phyloP scores from a whole-genome alignment of 1,140 invertebrate species.

The Aplysia californica region DNA sequence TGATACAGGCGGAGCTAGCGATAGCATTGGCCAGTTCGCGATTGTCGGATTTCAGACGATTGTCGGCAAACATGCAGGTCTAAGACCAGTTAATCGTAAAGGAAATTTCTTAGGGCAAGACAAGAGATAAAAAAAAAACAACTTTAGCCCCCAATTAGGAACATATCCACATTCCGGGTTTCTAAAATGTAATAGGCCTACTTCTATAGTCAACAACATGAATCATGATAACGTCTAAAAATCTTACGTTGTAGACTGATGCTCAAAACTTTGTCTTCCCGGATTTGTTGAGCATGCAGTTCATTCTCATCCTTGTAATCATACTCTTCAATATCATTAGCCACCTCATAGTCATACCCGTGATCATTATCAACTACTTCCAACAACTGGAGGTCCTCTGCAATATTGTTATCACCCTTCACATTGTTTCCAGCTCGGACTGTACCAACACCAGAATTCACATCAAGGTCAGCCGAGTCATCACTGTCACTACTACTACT shows the following conservation, averaged over 20 bases:
- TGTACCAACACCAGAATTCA: background rate
- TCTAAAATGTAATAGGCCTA: background rate
- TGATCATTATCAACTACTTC: too few species aligned
- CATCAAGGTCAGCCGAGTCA: background rate
- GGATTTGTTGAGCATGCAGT: background rate
- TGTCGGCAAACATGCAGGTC: too few species aligned
- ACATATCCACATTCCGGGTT: background rate
- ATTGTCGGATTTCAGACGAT: too few species aligned
- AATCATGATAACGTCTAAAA: too few species aligned
- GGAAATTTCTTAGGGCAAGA: background rate
- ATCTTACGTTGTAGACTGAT: constrained; percentile 16
- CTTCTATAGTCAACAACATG: too few species aligned
- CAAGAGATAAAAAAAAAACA: background rate
- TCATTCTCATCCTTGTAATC: constrained; percentile 11
- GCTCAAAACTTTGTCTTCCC: constrained; percentile 3
- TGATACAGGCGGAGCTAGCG: background rate
- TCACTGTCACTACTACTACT: too few species aligned
- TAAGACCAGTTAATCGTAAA: background rate
- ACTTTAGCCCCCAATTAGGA: background rate
- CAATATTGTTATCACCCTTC: too few species aligned
- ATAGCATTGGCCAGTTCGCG: background rate
- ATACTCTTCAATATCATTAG: constrained; percentile 22
- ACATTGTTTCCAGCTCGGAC: background rate
- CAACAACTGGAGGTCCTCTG: too few species aligned
- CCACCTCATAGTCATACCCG: constrained; percentile 15